Evolutionary conservation across 2,888 invertebrate genomes (phyloP).

Genomic region (Lasioglossum lativentre): DNA sequence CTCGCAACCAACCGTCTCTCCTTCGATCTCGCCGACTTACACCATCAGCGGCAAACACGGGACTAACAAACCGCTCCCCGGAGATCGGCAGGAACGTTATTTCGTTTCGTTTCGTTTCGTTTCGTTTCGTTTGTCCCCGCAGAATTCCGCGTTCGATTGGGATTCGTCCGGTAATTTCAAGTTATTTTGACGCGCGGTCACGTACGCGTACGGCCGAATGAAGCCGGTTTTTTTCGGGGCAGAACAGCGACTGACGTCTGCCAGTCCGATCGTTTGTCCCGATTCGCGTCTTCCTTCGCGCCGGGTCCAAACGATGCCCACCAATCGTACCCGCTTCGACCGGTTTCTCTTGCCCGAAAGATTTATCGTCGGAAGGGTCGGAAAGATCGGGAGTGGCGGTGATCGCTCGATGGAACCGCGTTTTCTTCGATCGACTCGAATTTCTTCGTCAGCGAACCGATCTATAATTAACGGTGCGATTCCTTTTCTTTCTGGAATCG

Average conservation of each 20-base stretch:
- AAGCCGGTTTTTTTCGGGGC: constrained; percentile 65
- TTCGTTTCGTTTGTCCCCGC: constrained; percentile 71
- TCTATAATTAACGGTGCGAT: constrained; percentile 57
- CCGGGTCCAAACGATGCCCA: constrained; percentile 36
- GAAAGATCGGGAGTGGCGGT: constrained; percentile 23
- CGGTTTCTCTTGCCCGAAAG: constrained; percentile 22
- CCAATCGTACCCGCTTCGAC: constrained; percentile 22
- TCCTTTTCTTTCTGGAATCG: constrained; percentile 46
- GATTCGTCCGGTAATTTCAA: constrained; percentile 80
- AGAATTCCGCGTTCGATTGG: constrained; percentile 79
- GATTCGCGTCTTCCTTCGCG: constrained; percentile 49
- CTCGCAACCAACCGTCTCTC: constrained; percentile 36
- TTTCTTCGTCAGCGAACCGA: background rate
- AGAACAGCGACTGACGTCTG: constrained; percentile 27
- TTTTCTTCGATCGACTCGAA: constrained; percentile 3
- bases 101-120: constrained; percentile 56
- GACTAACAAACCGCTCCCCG: constrained; percentile 64
- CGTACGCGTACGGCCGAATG: constrained; percentile 74
- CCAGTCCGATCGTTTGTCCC: constrained; percentile 53
- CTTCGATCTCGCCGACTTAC: constrained; percentile 67
- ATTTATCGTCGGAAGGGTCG: constrained; percentile 42
- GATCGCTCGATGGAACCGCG: constrained; percentile 29
- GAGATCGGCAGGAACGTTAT: constrained; percentile 68
- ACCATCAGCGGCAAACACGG: constrained; percentile 67
- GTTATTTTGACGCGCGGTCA: constrained; percentile 77